Evolutionary conservation across 2,113 vertebrate species (phyloP).

Genomic region (Protobothrops mucrosquamatus): DNA sequence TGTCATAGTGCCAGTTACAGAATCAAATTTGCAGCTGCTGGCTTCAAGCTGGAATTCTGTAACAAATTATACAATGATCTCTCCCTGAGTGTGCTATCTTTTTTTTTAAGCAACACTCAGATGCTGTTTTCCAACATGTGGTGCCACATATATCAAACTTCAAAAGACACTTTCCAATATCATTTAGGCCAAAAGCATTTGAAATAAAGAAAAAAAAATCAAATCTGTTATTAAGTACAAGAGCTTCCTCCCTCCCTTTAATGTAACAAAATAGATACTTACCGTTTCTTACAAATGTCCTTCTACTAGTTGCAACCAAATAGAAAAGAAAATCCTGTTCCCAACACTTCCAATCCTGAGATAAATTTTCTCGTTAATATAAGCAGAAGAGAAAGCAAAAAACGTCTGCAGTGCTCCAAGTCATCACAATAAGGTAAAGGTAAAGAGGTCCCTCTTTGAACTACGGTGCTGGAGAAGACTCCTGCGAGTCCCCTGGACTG

Average conservation of each 20-base stretch:
- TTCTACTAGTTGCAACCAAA: neutral
- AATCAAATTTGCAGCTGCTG: neutral
- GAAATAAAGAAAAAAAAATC: neutral
- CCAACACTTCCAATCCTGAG: neutral
- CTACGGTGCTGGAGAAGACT: too few relatives aligned
- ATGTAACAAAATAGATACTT: neutral
- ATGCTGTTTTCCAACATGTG: neutral
- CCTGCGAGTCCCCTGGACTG: too few relatives aligned
- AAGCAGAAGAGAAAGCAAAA: neutral
- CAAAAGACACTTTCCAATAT: neutral
- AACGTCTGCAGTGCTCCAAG: neutral
- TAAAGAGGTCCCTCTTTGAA: neutral
- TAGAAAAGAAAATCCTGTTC: neutral
- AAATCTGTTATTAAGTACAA: neutral
- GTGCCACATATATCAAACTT: neutral
- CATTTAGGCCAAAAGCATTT: neutral
- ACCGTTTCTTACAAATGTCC: neutral
- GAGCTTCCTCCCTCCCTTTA: neutral
- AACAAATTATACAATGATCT: neutral
- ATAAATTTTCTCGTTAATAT: neutral
- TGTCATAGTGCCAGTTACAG: neutral
- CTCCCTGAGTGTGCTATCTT: neutral
- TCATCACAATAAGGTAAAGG: neutral
- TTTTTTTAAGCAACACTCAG: neutral
- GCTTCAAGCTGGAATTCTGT: neutral